Percentiles rank a stretch among this genome's conserved stretches.
Conservation (phyloP, 2,113 vertebrate species). For the Carlito syrichta region DNA sequence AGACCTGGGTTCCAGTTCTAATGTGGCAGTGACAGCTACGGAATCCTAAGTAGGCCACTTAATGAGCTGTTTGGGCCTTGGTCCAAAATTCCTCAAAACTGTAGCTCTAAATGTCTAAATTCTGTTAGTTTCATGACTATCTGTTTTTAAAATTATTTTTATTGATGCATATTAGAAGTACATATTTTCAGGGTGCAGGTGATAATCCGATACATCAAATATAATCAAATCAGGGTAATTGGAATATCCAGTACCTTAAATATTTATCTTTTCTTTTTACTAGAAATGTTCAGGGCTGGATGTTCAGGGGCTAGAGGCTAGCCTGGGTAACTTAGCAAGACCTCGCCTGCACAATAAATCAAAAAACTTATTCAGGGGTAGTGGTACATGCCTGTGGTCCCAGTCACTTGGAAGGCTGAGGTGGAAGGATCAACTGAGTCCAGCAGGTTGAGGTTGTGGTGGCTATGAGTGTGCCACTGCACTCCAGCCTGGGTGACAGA, state of each 20-base stretch:
- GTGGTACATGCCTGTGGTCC: no score
- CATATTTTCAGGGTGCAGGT: background rate
- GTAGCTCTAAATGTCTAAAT: background rate
- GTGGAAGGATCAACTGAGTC: no score
- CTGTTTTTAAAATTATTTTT: background rate
- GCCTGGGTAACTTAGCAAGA: no score
- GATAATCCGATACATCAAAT: background rate
- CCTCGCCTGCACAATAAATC: no score
- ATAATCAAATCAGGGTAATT: background rate
- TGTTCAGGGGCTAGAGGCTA: no score
- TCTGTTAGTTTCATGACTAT: background rate
- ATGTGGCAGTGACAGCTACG: background rate
- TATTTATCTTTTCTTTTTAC: background rate
- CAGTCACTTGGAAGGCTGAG: no score
- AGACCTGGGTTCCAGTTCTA: background rate
- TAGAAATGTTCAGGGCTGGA: background rate
- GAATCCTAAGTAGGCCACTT: no score
- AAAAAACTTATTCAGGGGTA: no score
- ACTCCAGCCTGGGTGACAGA: no score
- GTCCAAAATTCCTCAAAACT: slow-evolving; percentile 1
- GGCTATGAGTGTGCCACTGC: no score
- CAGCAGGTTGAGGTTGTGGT: no score
- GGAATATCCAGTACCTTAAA: background rate
- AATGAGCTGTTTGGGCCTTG: background rate
- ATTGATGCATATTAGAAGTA: background rate